Evolutionary conservation across 2,797 vertebrate genomes (phyloP), one percentile per base, ranked within the genome.

Genomic region (Euthynnus affinis): DNA sequence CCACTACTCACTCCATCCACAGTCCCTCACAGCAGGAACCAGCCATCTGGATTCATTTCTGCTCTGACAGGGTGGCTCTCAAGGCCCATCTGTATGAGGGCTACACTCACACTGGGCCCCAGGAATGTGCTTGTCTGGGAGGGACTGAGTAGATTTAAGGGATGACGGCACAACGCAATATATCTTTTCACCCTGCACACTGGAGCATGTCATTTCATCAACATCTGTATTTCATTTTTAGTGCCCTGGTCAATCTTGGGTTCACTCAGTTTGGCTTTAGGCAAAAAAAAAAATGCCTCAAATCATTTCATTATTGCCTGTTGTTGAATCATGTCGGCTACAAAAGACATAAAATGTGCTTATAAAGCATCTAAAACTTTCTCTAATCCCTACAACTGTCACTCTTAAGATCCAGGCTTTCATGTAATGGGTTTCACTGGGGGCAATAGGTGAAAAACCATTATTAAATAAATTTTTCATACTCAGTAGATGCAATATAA

Each of bases 171-270:
- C 62, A 76, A 55, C 44, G 44, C 37, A 32, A 83, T 91, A 88
- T 89, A 89, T 91, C 86, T 88, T 88, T 91, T 87, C 79, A 79
- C 82, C 51, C 78, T 76, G 65, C 86, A 87, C 87, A 83, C 76
- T 78, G 72, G 66, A 90, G 79, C 80, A 78, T 88, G 89, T 87
- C 84, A 78, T 92, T 90, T 92, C 74, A 86, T 89, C 88, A 90
- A 86, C 93, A 93, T 91, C 93, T 95, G 90, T 94, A 92, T 93
- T 89, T 91, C 84, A 91, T 92, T 93, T 94, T 89, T 84, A 89
- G 81, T 79, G 69, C 75, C 74, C 61, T 71, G 74, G 85, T 87
- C 80, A 78, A 63, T 82, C 76, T 80, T 57, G 52, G 78, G 85
- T 84, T 89, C 75, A 85, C 46, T 82, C 66, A 20, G 56, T 80